These are phyloP conservation scores for Malacoraja senta DNA, from an alignment of 2,797 vertebrate genomes.

Conservation along the genomic window DNA sequence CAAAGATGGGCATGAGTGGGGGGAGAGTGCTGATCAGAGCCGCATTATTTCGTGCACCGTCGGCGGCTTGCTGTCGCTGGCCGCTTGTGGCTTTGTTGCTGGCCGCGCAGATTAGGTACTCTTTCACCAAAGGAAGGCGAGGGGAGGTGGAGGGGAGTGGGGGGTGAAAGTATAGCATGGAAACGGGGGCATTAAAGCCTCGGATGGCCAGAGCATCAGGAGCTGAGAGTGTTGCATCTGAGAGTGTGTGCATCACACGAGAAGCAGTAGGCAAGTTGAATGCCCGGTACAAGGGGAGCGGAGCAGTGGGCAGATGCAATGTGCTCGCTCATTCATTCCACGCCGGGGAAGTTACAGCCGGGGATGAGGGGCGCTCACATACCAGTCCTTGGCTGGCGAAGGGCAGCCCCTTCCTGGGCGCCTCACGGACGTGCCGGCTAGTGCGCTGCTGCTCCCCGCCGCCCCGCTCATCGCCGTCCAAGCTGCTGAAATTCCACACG, in stretches of 20 bases:
- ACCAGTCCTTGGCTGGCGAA: constrained; percentile 54
- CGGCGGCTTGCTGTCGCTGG: neutral
- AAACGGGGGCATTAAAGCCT: no score
- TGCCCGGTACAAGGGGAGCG: neutral
- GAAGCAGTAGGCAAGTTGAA: neutral
- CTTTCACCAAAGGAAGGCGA: neutral
- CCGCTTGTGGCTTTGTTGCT: neutral
- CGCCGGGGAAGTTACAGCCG: neutral
- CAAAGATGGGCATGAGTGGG: neutral
- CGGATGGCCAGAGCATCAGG: neutral
- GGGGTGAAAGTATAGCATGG: neutral
- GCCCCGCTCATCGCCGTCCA: constrained; percentile 65
- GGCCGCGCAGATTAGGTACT: no score
- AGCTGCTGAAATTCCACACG: constrained; percentile 89
- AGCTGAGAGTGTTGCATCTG: neutral
- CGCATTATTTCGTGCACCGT: neutral
- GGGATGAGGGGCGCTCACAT: constrained; percentile 44
- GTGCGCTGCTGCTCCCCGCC: constrained; percentile 63
- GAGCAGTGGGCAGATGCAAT: neutral
- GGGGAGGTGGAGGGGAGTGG: neutral
- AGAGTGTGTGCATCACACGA: neutral
- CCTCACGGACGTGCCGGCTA: constrained; percentile 53
- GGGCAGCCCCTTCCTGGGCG: constrained; percentile 41
- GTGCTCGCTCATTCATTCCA: neutral
- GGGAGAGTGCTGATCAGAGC: neutral